These are phyloP conservation scores for Struthio camelus DNA, from an alignment of 2,113 vertebrate species.

Conservation along the genomic window DNA sequence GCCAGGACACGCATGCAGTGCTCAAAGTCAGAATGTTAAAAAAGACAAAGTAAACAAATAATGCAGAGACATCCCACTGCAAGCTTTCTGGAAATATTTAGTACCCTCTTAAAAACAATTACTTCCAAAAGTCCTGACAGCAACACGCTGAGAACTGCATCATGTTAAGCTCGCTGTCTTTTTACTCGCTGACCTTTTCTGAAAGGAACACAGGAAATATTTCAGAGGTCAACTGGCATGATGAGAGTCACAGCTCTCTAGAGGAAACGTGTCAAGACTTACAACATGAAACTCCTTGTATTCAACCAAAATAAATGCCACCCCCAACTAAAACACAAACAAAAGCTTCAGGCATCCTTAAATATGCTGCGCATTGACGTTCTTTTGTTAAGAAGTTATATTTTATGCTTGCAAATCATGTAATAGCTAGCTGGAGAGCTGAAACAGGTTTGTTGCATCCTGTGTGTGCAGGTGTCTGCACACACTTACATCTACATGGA, in stretches of 20 bases:
- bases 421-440: background rate
- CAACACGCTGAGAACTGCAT: background rate
- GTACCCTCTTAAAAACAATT: background rate
- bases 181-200: background rate
- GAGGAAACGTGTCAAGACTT: background rate
- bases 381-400: background rate
- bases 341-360: background rate
- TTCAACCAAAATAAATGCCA: background rate
- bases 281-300: background rate
- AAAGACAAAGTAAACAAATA: background rate
- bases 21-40: background rate
- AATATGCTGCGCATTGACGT: background rate
- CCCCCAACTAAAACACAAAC: background rate
- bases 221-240: background rate
- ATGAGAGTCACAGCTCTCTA: background rate
- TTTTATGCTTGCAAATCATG: background rate
- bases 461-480: rapidly evolving
- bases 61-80: background rate
- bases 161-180: background rate
- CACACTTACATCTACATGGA: background rate
- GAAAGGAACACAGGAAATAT: constrained; percentile 32
- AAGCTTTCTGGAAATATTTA: background rate
- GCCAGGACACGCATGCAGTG: background rate
- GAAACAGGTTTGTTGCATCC: background rate
- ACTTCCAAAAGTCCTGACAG: background rate